These are phyloP conservation scores for Andrena fulva DNA, from an alignment of 2,888 invertebrate species.

Conservation along the genomic window DNA sequence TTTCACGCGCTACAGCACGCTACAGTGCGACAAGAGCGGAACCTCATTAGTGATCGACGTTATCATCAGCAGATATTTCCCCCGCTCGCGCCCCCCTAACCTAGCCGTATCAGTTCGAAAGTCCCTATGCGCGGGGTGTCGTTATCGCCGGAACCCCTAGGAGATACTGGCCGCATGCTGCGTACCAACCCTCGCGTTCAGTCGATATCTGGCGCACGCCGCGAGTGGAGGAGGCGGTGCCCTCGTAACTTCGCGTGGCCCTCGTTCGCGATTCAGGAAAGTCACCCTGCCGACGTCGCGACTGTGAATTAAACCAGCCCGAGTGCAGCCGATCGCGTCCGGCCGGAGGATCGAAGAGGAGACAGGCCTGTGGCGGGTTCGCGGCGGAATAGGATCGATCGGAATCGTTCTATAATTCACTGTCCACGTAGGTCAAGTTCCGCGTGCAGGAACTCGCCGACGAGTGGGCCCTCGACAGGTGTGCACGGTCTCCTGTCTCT, in stretches of 20 bases:
- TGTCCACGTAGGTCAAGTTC: constrained; percentile 68
- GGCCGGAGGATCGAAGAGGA: neutral
- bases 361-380: neutral
- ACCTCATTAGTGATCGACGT: too few species aligned
- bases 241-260: neutral
- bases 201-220: constrained; percentile 80
- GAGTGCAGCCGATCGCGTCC: too few species aligned
- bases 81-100: too few species aligned
- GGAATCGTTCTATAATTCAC: constrained; percentile 68
- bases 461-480: constrained; percentile 40
- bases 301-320: too few species aligned
- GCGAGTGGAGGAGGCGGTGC: constrained; percentile 47
- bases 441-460: constrained; percentile 35
- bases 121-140: constrained; percentile 60
- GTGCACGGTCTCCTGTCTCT: constrained; percentile 30
- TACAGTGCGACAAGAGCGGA: too few species aligned
- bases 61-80: too few species aligned
- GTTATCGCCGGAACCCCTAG: constrained; percentile 65
- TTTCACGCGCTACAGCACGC: too few species aligned
- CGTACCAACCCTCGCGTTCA: constrained; percentile 76
- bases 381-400: constrained; percentile 51
- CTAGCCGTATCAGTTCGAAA: constrained; percentile 39
- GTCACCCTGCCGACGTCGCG: too few species aligned
- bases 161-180: constrained; percentile 43
- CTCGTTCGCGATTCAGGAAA: too few species aligned